These are phyloP conservation scores for Aurelia sp. DNA, from an alignment of 30 jellyfish, hydroid and myxozoan genomes.

Conservation along the genomic window DNA sequence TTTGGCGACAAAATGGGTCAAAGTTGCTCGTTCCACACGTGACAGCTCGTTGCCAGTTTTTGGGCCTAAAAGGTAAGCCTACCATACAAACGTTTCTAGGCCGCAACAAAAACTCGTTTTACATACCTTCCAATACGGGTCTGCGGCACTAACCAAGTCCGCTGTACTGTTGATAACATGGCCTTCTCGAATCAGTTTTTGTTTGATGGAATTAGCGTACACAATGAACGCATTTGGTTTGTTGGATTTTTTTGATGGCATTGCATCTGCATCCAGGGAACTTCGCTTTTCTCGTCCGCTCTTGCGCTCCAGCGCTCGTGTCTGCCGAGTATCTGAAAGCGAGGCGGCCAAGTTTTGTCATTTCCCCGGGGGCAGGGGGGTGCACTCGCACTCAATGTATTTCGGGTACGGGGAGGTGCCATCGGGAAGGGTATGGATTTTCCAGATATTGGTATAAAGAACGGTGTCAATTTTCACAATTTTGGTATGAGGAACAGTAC, in stretches of 20 bases:
- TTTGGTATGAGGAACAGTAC: too few species aligned
- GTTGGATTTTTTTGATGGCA: constrained; percentile 59
- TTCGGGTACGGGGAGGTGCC: too few species aligned
- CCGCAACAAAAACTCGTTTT: neutral
- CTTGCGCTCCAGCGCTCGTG: too few species aligned
- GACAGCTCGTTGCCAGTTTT: neutral
- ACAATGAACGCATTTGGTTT: constrained; percentile 88
- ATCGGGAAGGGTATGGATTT: too few species aligned
- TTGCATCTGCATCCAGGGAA: neutral
- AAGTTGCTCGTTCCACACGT: neutral
- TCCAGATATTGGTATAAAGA: too few species aligned
- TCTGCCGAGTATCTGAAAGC: too few species aligned
- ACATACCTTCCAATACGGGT: constrained; percentile 91
- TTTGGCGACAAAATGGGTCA: too few species aligned
- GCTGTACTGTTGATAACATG: constrained; percentile 59
- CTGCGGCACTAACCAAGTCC: constrained; percentile 87
- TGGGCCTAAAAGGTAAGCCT: neutral
- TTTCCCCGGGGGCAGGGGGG: too few species aligned
- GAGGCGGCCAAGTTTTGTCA: too few species aligned
- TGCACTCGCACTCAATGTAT: too few species aligned
- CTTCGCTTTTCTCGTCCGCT: too few species aligned
- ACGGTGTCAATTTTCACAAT: too few species aligned
- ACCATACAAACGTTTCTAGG: neutral
- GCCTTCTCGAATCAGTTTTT: constrained; percentile 83
- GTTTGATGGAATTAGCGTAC: constrained; percentile 81